A percentile compares a stretch with the other conserved stretches of the same genome.
These are phyloP conservation scores for Mesembrinibis cayennensis DNA, from an alignment of 2,113 vertebrate genomes.

Conservation along the genomic window DNA sequence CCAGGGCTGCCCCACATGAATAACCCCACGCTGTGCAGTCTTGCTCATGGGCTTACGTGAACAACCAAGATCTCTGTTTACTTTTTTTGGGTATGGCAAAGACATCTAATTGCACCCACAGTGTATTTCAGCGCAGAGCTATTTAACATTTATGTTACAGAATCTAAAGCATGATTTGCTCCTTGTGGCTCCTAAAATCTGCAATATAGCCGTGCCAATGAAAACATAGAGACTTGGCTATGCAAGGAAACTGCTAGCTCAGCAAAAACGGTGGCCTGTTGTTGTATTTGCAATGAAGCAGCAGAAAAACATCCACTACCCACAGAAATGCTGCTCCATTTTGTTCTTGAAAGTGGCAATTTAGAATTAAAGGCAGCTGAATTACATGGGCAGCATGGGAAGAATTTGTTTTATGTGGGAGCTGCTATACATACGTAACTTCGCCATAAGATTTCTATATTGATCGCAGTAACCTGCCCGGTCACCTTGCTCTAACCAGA, in stretches of 20 bases:
- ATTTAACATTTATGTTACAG: constrained; percentile 34
- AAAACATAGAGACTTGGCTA: constrained; percentile 40
- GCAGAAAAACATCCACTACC: constrained; percentile 23
- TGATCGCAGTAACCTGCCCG: background rate
- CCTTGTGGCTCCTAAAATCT: constrained; percentile 48
- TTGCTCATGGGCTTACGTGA: background rate
- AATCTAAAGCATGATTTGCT: constrained; percentile 16
- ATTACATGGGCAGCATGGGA: constrained; percentile 15
- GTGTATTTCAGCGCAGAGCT: constrained; percentile 18
- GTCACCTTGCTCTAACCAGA: constrained; percentile 23
- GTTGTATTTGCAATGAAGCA: constrained; percentile 31
- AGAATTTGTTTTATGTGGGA: constrained; percentile 33
- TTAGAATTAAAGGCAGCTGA: constrained; percentile 44
- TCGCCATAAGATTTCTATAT: background rate
- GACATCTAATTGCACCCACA: constrained; percentile 11
- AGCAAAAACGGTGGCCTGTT: constrained; percentile 36
- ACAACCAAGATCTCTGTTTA: background rate
- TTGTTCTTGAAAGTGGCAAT: constrained; percentile 37
- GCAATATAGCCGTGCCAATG: constrained; percentile 22
- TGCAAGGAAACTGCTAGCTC: constrained; percentile 39
- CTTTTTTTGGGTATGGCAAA: background rate
- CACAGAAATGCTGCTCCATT: constrained; percentile 50
- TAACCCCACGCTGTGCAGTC: background rate
- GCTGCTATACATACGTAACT: background rate
- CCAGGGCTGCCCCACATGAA: background rate